These are phyloP conservation scores for Coelinius sp. DNA, from an alignment of 2,888 invertebrate species.

Conservation along the genomic window DNA sequence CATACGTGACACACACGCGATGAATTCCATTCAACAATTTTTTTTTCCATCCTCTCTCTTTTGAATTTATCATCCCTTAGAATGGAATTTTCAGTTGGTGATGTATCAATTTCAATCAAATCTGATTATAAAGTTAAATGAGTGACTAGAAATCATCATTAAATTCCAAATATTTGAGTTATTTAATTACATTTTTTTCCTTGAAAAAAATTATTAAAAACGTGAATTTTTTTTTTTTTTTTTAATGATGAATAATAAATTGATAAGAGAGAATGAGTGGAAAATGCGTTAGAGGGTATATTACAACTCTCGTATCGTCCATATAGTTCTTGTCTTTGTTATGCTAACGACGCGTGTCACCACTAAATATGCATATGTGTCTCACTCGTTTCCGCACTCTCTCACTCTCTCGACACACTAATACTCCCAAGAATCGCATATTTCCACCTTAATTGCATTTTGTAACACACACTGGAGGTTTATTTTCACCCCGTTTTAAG, in stretches of 20 bases:
- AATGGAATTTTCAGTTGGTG: slow-evolving; percentile 29
- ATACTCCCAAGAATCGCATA: slow-evolving; percentile 58
- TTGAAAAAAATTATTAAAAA: neutral
- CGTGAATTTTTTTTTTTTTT: neutral
- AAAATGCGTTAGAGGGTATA: slow-evolving; percentile 34
- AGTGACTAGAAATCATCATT: neutral
- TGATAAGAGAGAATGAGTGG: neutral
- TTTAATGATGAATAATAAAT: neutral
- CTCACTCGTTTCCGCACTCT: slow-evolving; percentile 44
- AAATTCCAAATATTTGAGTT: too few species aligned
- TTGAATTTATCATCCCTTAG: slow-evolving; percentile 6
- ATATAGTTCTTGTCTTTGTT: slow-evolving; percentile 60
- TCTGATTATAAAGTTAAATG: slow-evolving; percentile 23
- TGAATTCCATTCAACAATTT: neutral
- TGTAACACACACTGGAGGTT: slow-evolving; percentile 33
- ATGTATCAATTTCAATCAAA: slow-evolving; percentile 29
- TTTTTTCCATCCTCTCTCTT: neutral
- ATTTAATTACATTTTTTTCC: neutral
- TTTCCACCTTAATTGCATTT: slow-evolving; percentile 70
- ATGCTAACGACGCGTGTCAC: slow-evolving; percentile 63
- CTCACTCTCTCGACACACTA: slow-evolving; percentile 30
- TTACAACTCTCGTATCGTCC: slow-evolving; percentile 41
- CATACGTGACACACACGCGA: slow-evolving; percentile 21
- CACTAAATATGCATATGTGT: slow-evolving; percentile 66
- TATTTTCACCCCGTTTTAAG: slow-evolving; percentile 1